A percentile compares a stretch with the other conserved stretches of the same genome.
Evolutionary conservation across 1,140 invertebrate species (phyloP).

Genomic region (Drosophila nasuta): DNA sequence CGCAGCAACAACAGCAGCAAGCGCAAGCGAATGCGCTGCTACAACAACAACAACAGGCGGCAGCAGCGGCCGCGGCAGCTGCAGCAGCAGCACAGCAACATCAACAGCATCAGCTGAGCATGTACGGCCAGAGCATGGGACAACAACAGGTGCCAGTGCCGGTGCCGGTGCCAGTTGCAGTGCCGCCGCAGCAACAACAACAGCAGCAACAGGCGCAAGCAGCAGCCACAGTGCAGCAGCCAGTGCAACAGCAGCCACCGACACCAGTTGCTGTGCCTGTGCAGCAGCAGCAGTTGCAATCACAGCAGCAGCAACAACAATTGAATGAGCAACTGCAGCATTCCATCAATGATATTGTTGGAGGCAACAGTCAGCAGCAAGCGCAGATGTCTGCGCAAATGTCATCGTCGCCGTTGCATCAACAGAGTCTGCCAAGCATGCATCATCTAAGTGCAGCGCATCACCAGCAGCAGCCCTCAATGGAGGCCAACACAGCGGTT

Average conservation of each 20-base stretch:
- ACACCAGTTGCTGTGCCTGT: conserved; percentile 51
- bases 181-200: conserved; percentile 47
- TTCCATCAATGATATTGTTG: conserved; percentile 84
- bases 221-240: conserved; percentile 50
- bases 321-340: conserved; percentile 81
- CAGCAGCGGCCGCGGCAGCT: conserved; percentile 60
- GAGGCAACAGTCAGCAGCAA: conserved; percentile 73
- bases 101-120: conserved; percentile 51
- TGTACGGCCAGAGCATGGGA: conserved; percentile 50
- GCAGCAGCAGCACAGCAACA: conserved; percentile 61
- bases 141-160: conserved; percentile 33
- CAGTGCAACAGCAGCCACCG: conserved; percentile 37
- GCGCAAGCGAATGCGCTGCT: conserved; percentile 45
- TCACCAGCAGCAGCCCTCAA: conserved; percentile 44
- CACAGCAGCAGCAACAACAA: conserved; percentile 73
- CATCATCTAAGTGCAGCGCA: conserved; percentile 60
- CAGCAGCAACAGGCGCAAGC: conserved; percentile 37
- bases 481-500: conserved; percentile 42
- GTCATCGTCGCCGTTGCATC: conserved; percentile 66
- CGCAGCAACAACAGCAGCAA: conserved; percentile 84
- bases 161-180: conserved; percentile 28
- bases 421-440: conserved; percentile 69
- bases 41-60: conserved; percentile 84
- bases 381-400: conserved; percentile 56
- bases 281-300: conserved; percentile 60